Evolutionary conservation across 2,888 invertebrate genomes (phyloP), one percentile per base, ranked within the genome.

Genomic region (Sthenelais limicola): DNA sequence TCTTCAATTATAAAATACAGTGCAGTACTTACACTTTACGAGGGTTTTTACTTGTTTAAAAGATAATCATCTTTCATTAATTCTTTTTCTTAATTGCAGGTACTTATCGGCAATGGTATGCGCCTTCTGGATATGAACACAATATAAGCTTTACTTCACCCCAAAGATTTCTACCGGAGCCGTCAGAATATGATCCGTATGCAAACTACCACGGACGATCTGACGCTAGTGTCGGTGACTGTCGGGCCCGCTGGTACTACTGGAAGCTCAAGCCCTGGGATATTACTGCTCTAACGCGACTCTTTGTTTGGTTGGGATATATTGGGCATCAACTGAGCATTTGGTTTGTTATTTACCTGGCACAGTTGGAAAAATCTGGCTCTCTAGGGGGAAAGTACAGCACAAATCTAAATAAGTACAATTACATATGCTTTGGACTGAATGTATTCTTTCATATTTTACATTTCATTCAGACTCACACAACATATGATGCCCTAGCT

Each of bases 381-480:
- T 48, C 15, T 3, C 2, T 4, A 1, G 68, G 49, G 1, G 15
- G 48, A 47, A 68, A 49, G 49, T 68, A 68, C 49, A 33, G n/a
- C 26, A 68, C 48, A 24, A 18, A 68, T 2, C 7, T 48, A 15
- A 49, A 35, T 43, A 47, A 33, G 35, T 77, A 56, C 54, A 78
- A 77, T 66, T 76, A 73, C 52, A 62, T 69, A 12, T 54, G 52
- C 15, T 71, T 78, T 43, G 77, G 74, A 9, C 52, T 76, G 21
- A 76, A 78, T 54, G 68, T 78, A 15, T 73, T 76, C 52, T 79
- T 79, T 68, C 78, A 79, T 48, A 66, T 79, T 3, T 68, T 79
- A 5, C 79, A 79, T 47, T 68, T 79, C 28, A 30, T 76, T 24
- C 79, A 79, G 58, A 79, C 79, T 15, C 79, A 79, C 71, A 72